Evolutionary conservation across 2,888 invertebrate species (phyloP), one percentile per base, ranked within the genome.

Genomic region (Amiota communis): DNA sequence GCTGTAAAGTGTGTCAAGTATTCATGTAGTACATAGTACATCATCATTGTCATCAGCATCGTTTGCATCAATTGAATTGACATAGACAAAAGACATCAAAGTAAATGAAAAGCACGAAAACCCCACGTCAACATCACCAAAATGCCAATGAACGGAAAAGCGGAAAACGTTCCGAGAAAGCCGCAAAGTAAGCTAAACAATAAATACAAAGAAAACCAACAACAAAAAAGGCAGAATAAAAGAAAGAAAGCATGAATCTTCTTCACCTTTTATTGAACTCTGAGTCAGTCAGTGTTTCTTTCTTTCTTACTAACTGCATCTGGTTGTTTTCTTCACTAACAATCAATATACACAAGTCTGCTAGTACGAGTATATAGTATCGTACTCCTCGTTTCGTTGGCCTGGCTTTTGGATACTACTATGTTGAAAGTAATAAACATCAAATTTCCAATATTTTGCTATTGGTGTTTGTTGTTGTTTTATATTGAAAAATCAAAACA

Each of bases 101-200:
- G 69, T 80, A 81, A 86, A 87, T 87, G 87, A 87, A 87, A 83
- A 79, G 86, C 69, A 75, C 85, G n/a, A 87, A 84, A 75, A 81
- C 70, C 70, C 61, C 73, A 63, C 82, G 84, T 13, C 78, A 79
- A 78, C 85, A 48, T 78, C 85, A 48, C 12, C 85, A 86, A 75
- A 80, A 87, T 87, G 87, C 83, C 70, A 84, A 82, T 69, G 84
- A 81, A 71, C 83, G 87, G 53, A 87, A 85, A 79, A 80, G 75
- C 79, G 82, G 76, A 70, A 87, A 87, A 74, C 87, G 86, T 59
- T 85, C 86, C 68, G 84, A 84, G 59, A 59, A 84, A 75, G 79
- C 83, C 49, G 81, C 86, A 57, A 86, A 86, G 86, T 85, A 86
- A 82, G 84, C 68, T 36, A 59, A 59, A 17, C 59, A 20, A 13